These are phyloP conservation scores for Periparus ater DNA, from an alignment of 2,797 vertebrate species.

Conservation along the genomic window DNA sequence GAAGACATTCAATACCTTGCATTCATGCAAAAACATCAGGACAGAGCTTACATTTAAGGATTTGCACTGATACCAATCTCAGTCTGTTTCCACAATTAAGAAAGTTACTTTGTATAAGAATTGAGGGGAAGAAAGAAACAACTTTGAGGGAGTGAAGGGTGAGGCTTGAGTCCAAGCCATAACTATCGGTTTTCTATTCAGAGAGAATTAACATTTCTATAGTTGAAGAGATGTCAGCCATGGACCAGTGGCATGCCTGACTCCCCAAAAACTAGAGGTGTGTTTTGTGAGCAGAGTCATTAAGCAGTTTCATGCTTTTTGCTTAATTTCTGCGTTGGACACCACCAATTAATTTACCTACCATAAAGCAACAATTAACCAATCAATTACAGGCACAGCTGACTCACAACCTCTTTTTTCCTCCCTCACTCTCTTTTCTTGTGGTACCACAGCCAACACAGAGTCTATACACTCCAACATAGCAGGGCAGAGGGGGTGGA, in stretches of 20 bases:
- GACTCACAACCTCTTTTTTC: background rate
- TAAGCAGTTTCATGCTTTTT: background rate
- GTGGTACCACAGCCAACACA: background rate
- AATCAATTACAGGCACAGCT: background rate
- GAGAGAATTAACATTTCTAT: background rate
- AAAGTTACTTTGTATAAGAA: slow-evolving; percentile 43
- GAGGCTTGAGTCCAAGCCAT: background rate
- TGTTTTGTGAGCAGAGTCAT: background rate
- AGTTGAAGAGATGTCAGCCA: background rate
- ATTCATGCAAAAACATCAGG: background rate
- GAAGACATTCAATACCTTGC: slow-evolving; percentile 14
- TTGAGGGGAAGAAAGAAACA: background rate
- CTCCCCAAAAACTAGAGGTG: background rate
- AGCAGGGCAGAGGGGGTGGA: accelerated
- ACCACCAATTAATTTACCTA: background rate
- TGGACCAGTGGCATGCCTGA: background rate
- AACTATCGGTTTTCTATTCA: slow-evolving; percentile 16
- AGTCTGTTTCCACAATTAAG: slow-evolving; percentile 18
- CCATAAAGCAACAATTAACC: background rate
- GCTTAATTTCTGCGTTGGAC: background rate
- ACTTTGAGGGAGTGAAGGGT: background rate
- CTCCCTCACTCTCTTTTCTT: background rate
- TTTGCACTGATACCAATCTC: slow-evolving; percentile 11
- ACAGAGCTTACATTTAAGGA: background rate
- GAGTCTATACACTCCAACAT: no score